These are phyloP conservation scores for Ormyrus nitidulus DNA, from an alignment of 2,888 invertebrate genomes.

Conservation along the genomic window DNA sequence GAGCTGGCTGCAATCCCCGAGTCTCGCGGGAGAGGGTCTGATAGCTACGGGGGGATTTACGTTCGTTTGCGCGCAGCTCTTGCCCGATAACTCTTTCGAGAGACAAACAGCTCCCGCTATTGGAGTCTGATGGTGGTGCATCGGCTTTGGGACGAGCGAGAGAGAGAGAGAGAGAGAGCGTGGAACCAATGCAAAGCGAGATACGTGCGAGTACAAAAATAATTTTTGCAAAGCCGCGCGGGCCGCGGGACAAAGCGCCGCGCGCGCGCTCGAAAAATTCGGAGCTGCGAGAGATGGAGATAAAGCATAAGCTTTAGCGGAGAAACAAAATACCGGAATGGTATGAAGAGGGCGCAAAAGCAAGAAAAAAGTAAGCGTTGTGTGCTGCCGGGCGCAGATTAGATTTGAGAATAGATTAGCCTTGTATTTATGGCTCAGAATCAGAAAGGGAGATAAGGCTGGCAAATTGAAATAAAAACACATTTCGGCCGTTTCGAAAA, in stretches of 20 bases:
- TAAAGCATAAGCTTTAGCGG: conserved; percentile 40
- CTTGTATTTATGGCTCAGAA: conserved; percentile 21
- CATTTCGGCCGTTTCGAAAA: neutral
- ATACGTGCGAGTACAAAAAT: conserved; percentile 22
- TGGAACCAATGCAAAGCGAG: conserved; percentile 9
- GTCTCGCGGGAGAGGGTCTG: conserved; percentile 21
- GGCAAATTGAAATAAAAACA: neutral
- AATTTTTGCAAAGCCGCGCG: conserved; percentile 12
- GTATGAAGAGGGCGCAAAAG: conserved; percentile 9
- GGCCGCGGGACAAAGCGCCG: conserved; percentile 14
- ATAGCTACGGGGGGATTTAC: conserved; percentile 59
- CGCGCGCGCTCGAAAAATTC: conserved; percentile 20
- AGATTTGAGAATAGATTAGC: conserved; percentile 46
- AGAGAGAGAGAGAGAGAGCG: neutral
- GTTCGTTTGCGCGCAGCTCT: conserved; percentile 60
- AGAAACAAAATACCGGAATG: conserved; percentile 35
- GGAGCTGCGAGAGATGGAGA: conserved; percentile 34
- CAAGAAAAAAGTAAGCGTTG: neutral
- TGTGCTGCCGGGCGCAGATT: conserved; percentile 21
- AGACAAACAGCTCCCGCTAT: conserved; percentile 60
- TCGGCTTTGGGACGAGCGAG: neutral
- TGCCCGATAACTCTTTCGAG: conserved; percentile 61
- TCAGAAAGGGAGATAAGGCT: conserved; percentile 9
- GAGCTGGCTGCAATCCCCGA: conserved; percentile 29
- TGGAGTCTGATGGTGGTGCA: neutral